Conservation (phyloP, 53 echinoderm and acorn worm genomes). For the Paelopatides confundens region DNA sequence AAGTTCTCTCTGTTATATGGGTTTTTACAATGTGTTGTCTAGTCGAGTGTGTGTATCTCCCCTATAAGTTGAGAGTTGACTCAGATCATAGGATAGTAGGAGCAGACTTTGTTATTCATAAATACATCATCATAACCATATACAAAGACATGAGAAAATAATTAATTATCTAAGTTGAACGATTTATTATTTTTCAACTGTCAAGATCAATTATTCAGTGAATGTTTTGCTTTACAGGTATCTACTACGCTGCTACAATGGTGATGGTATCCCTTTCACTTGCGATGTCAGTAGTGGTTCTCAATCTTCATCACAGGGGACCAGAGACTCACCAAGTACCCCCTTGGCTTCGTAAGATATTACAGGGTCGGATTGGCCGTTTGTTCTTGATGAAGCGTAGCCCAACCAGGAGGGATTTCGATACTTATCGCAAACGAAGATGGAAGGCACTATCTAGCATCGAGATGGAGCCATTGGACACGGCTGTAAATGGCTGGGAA, state of each 20-base stretch:
- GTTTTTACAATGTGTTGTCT: too few relatives aligned
- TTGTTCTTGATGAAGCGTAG: conserved; percentile 76
- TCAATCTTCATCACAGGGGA: conserved; percentile 93
- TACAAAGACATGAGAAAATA: too few relatives aligned
- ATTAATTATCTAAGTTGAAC: neutral
- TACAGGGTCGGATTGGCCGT: conserved; percentile 78
- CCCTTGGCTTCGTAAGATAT: conserved; percentile 83
- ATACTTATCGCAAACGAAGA: conserved; percentile 50
- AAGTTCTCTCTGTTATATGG: too few relatives aligned
- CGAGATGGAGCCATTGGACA: conserved; percentile 70
- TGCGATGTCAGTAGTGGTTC: conserved; percentile 95
- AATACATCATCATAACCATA: too few relatives aligned
- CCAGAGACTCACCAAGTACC: conserved; percentile 89
- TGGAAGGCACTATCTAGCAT: conserved; percentile 54
- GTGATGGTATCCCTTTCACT: conserved; percentile 97
- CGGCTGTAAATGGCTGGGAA: conserved; percentile 62
- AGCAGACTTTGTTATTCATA: too few relatives aligned
- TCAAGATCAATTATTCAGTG: too few relatives aligned
- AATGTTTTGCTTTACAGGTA: conserved; percentile 60
- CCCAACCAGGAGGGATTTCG: conserved; percentile 36
- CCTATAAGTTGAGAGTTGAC: too few relatives aligned
- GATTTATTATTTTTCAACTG: too few relatives aligned
- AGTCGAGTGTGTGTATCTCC: too few relatives aligned
- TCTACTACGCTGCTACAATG: conserved; percentile 97
- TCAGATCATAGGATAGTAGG: too few relatives aligned